Evolutionary conservation across 2,888 invertebrate genomes (phyloP), one percentile per base, ranked within the genome.

Genomic region (Empis livida): DNA sequence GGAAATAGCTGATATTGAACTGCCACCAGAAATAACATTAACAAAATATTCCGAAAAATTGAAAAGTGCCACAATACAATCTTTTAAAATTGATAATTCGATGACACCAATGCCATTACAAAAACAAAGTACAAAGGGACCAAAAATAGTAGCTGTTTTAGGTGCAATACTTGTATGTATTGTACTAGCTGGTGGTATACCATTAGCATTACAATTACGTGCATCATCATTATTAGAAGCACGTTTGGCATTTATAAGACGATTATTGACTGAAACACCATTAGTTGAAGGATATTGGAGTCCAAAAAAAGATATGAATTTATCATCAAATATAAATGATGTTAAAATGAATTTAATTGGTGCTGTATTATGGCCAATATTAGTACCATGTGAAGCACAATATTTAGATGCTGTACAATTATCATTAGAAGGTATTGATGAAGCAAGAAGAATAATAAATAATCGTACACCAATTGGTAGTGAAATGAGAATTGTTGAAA

Each of bases 351-450:
- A 76, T 71, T 61, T 78, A 68, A 75, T 75, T 61, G 55, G 74
- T 54, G 58, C 78, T 56, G 64, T 68, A 9, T 57, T 71, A 8
- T 69, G 67, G 67, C 68, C 70, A 1, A 64, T 69, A 42, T 54
- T 62, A 2, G 78, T 78, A 1, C 74, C 75, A 0, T 82, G 82
- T 57, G 74, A 73, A 31, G 72, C 78, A 1, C 80, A 80, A 57
- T 76, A 76, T 57, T 69, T 78, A 55, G 80, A 82, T 58, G 79
- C 81, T 1, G 79, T 82, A 1, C 77, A 80, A 55, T 67, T 78
- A 15, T 77, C 79, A 0, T 61, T 82, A 47, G 81, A 82, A 56
- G 81, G 82, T 54, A 76, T 80, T 43, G 82, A 82, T 60, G 71
- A 78, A 50, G 79, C 80, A 32, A 73, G 75, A 54, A 70, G 80